Base-by-base conservation (phyloP, 2,113 vertebrate genomes). In the Pyxicephalus adspersus region DNA sequence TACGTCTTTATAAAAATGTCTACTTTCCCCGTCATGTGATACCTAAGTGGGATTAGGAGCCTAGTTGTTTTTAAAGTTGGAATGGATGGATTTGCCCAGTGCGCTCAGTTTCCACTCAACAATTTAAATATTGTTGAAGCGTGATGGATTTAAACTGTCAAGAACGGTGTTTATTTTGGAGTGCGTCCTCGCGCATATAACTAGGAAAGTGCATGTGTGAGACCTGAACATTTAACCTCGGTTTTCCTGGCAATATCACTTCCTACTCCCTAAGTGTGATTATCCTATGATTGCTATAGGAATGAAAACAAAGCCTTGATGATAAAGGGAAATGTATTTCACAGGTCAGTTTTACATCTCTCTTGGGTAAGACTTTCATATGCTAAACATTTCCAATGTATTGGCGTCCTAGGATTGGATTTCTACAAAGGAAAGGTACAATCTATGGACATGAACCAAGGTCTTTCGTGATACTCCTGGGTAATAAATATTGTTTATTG, bases 111-210 rank as follows among this genome's bases (percentile, higher is more conserved):
- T 89, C 90, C 88, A 84, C 83, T 87, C 84, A 86, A 86, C 86
- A 83, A 86, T 90, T 89, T 83, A 90, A 89, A 89, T 91, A 90
- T 89, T 86, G 86, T 19, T 86, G 88, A 88, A 89, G 90, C 86
- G 85, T 89, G 86, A 85, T 68, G 87, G 89, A 87, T 86, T 86
- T 86, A 85, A 89, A 86, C 87, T 91, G 89, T 90, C 88, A 89
- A 89, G 86, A 86, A 86, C 86, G 86, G 79, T 90, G 87, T 91
- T 91, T 87, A 89, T 90, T 90, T 90, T 91, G 87, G 88, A 91
- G 83, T 31, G 68, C 83, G 83, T 83, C 79, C 83, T 81, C 83
- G 71, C 84, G 50, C 57, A 81, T 0, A 18, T 85, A 83, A 85
- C 68, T 87, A 38, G 55, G 77, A 83, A 76, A 84, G 84, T 86